Conservation (phyloP, 2,113 vertebrate species). For the Eretmochelys imbricata region DNA sequence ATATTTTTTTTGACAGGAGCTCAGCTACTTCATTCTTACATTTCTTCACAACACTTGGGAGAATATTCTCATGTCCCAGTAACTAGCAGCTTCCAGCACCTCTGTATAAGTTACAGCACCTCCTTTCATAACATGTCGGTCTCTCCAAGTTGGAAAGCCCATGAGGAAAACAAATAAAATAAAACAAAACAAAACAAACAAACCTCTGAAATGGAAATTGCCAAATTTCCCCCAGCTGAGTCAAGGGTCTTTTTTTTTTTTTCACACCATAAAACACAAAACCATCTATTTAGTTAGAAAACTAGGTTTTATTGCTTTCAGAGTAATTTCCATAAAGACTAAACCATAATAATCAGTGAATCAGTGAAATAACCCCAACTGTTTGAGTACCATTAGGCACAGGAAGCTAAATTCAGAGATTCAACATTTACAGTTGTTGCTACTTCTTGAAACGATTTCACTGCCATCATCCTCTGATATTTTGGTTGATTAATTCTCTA, state of each 20-base stretch:
- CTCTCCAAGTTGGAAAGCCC: background rate
- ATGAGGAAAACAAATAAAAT: background rate
- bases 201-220: background rate
- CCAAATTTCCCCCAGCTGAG: background rate
- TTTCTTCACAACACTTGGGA: background rate
- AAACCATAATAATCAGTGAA: background rate
- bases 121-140: background rate
- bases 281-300: background rate
- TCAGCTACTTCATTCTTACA: background rate
- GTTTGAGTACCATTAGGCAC: background rate
- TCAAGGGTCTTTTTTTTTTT: background rate
- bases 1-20: background rate
- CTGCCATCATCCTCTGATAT: background rate
- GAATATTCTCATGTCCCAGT: background rate
- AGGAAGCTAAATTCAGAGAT: background rate
- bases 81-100: background rate
- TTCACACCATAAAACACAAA: background rate
- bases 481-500: background rate
- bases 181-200: background rate
- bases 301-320: background rate
- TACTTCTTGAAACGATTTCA: background rate
- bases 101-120: background rate
- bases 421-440: background rate
- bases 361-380: background rate
- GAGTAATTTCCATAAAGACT: background rate